Evolutionary conservation across 2,797 vertebrate species (phyloP), one percentile per base, ranked within the genome.

Genomic region (Phoebastria nigripes): DNA sequence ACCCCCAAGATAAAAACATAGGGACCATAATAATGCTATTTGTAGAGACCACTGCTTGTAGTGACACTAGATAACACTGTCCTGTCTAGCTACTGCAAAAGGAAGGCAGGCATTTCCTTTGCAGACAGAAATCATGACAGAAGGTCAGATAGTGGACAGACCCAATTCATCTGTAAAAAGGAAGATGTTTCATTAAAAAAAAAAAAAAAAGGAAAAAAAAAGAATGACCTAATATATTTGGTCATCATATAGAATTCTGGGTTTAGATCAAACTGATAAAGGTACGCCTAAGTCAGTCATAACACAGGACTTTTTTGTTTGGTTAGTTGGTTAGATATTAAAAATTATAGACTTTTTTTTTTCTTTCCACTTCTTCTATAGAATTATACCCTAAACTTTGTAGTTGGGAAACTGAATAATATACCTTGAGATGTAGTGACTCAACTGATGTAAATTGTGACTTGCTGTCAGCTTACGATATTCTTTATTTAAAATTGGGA

Each of bases 1-100:
- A 98, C 98, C 98, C 90, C 97, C 96, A 83, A 98, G 98, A 98
- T 97, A 98, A 98, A 98, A 97, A 98, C 97, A 97, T 10, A 97
- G 96, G 78, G 96, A 97, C 97, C 95, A 97, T 97, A 98, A 98
- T 98, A 98, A 98, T 97, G 94, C 97, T 97, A 97, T 98, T 98
- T 98, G 97, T 97, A 95, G 93, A 94, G 52, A 80, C 93, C 86
- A 97, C 82, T 93, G 96, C 97, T 96, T 95, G 94, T 82, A 96
- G 97, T 96, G 96, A 96, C 96, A 91, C 65, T 91, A 97, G 97
- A 97, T 97, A 97, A 97, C 76, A 1, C 71, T 90, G 96, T 81
- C 96, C 97, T 97, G 96, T 97, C 96, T 97, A 89, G 91, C 92
- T 97, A 88, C 93, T 95, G 96, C 93, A 96, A 92, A 96, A 97